Evolutionary conservation across 2,797 vertebrate genomes (phyloP).

Genomic region (Pogonophryne albipinna): DNA sequence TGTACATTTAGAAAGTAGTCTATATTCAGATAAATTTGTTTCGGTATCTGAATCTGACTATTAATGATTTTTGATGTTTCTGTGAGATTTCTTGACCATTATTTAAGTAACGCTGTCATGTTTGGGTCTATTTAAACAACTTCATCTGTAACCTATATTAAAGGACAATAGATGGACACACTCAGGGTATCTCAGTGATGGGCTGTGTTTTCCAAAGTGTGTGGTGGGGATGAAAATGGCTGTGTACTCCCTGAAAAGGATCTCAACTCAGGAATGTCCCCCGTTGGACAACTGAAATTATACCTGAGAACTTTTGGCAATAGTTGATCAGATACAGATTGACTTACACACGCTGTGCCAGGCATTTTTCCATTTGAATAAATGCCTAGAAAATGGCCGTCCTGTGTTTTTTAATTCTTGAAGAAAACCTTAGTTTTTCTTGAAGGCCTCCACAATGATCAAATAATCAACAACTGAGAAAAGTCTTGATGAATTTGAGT

Average conservation of each 20-base stretch:
- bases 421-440: no score
- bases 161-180: background rate
- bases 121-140: background rate
- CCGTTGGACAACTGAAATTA: slow-evolving; percentile 14
- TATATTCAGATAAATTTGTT: no score
- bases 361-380: background rate
- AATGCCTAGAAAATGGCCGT: no score
- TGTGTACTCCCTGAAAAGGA: slow-evolving; percentile 1
- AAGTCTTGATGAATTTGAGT: no score
- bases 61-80: no score
- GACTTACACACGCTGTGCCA: background rate
- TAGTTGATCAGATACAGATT: background rate
- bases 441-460: no score
- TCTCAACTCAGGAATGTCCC: slow-evolving; percentile 20
- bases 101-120: background rate
- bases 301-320: slow-evolving; percentile 13
- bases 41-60: no score
- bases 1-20: no score
- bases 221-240: background rate
- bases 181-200: background rate
- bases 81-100: no score
- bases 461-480: no score
- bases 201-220: background rate
- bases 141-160: background rate
- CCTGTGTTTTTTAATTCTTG: no score